Percentiles rank a stretch among this genome's conserved stretches.
Evolutionary conservation across 2,797 vertebrate species (phyloP).

Genomic region (Cossypha polioptera): DNA sequence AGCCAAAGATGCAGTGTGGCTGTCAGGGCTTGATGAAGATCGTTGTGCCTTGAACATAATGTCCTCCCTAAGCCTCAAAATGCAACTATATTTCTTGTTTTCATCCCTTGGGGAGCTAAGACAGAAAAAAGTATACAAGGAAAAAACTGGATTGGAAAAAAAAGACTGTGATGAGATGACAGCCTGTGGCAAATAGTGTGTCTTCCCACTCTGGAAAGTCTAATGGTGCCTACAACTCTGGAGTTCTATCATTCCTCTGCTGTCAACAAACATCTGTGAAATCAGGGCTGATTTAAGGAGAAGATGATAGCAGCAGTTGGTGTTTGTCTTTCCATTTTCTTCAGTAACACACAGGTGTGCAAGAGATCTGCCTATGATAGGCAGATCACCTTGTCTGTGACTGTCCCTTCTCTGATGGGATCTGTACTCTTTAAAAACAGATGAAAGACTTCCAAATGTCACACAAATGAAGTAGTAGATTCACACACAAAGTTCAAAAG

Average conservation of each 20-base stretch:
- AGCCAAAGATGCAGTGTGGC: background rate
- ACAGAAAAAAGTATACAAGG: background rate
- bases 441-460: background rate
- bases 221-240: background rate
- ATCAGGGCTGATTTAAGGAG: background rate
- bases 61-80: background rate
- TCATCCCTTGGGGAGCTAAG: background rate
- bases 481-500: background rate
- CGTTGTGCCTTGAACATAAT: background rate
- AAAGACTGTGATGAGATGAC: background rate
- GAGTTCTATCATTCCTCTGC: background rate
- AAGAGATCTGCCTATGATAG: background rate
- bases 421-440: background rate
- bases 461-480: background rate
- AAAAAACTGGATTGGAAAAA: background rate
- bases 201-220: background rate
- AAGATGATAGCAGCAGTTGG: background rate
- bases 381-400: background rate
- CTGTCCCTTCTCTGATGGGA: background rate
- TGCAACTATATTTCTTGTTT: background rate
- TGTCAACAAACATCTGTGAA: conserved; percentile 16
- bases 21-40: background rate
- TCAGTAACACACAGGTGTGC: background rate
- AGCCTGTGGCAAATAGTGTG: background rate
- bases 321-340: background rate